These are phyloP conservation scores for Euphydryas editha DNA, from an alignment of 2,888 invertebrate species.

Conservation along the genomic window DNA sequence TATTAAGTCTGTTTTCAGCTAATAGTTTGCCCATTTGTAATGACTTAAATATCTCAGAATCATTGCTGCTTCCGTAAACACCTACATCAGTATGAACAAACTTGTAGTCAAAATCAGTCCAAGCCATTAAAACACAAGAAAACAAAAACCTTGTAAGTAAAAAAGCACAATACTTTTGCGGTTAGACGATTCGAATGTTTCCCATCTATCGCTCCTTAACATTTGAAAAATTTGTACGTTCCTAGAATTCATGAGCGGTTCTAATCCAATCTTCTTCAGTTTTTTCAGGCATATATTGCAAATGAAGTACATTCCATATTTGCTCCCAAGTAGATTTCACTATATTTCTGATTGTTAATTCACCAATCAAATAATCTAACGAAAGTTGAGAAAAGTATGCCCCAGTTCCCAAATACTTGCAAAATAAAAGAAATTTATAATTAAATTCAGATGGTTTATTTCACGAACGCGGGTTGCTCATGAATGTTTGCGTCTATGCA, in stretches of 20 bases:
- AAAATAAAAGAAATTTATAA: too few relatives aligned
- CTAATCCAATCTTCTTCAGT: slow-evolving; percentile 45
- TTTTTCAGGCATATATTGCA: slow-evolving; percentile 38
- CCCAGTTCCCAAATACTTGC: too few relatives aligned
- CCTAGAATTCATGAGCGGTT: slow-evolving; percentile 48
- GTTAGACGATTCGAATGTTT: slow-evolving; percentile 43
- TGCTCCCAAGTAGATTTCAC: slow-evolving; percentile 40
- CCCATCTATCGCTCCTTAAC: slow-evolving; percentile 50
- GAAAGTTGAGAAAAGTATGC: too few relatives aligned
- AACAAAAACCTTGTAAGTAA: slow-evolving; percentile 40
- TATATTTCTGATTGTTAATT: too few relatives aligned
- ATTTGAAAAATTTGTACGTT: slow-evolving; percentile 52
- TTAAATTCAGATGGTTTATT: too few relatives aligned
- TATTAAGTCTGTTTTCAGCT: background rate
- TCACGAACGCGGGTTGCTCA: too few relatives aligned
- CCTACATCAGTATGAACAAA: slow-evolving; percentile 47
- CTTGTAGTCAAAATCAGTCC: slow-evolving; percentile 43
- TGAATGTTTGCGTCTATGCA: too few relatives aligned
- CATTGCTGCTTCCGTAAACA: slow-evolving; percentile 28
- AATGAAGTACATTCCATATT: slow-evolving; percentile 41
- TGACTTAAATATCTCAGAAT: slow-evolving; percentile 1
- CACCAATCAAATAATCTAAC: too few relatives aligned
- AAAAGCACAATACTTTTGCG: slow-evolving; percentile 25
- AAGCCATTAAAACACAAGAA: slow-evolving; percentile 36
- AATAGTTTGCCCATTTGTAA: background rate